These are phyloP conservation scores for Istiophorus platypterus DNA, from an alignment of 2,113 vertebrate species.

Conservation along the genomic window DNA sequence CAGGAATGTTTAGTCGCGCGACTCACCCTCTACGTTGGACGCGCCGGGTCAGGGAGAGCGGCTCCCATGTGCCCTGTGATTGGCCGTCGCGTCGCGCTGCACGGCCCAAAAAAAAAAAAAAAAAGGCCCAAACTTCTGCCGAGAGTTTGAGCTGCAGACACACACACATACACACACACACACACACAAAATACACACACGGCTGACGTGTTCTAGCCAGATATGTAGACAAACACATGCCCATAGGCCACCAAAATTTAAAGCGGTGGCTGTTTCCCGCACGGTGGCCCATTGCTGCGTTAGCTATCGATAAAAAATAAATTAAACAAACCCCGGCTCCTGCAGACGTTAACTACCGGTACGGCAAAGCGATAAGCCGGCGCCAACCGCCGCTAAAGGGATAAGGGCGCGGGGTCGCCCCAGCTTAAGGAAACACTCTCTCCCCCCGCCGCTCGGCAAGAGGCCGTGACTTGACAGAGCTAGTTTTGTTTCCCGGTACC, in stretches of 20 bases:
- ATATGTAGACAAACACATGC: not conserved
- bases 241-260: too few relatives aligned
- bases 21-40: not conserved
- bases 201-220: too few relatives aligned
- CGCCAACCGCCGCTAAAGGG: not conserved
- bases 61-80: not conserved
- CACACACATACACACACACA: too few relatives aligned
- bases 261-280: too few relatives aligned
- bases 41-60: not conserved
- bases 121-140: not conserved
- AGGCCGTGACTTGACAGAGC: not conserved
- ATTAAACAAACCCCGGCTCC: too few relatives aligned
- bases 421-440: not conserved
- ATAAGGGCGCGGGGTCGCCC: too few relatives aligned
- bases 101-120: too few relatives aligned
- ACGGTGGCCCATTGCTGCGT: too few relatives aligned
- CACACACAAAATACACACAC: too few relatives aligned
- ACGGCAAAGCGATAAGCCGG: not conserved
- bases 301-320: too few relatives aligned
- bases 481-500: not conserved
- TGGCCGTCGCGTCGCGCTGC: not conserved
- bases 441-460: not conserved
- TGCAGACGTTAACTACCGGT: too few relatives aligned
- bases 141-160: not conserved
- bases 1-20: slow-evolving; percentile 13